Evolutionary conservation across 2,888 invertebrate species (phyloP).

Genomic region (Cheilosia pagana): DNA sequence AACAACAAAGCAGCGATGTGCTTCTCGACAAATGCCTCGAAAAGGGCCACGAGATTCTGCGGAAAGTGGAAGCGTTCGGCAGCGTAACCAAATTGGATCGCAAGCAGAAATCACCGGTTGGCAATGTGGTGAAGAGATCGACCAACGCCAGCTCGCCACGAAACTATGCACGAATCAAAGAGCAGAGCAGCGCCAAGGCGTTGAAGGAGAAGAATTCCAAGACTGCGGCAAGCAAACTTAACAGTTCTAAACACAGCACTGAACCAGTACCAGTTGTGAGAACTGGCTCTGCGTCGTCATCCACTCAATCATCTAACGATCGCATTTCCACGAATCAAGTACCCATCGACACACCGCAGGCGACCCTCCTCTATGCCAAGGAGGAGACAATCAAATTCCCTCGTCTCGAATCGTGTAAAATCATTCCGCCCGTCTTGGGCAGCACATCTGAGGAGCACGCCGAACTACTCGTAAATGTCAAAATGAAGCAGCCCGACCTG

Average conservation of each 20-base stretch:
- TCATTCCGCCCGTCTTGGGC: slow-evolving; percentile 81
- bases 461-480: slow-evolving; percentile 81
- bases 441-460: slow-evolving; percentile 81
- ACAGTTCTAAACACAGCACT: slow-evolving; percentile 30
- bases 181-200: slow-evolving; percentile 51
- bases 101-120: slow-evolving; percentile 31
- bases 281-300: not conserved
- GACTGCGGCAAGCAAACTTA: slow-evolving; percentile 45
- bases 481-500: slow-evolving; percentile 74
- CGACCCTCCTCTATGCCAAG: slow-evolving; percentile 79
- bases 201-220: slow-evolving; percentile 52
- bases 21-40: slow-evolving; percentile 82
- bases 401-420: slow-evolving; percentile 81
- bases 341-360: slow-evolving; percentile 7
- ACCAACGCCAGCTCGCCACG: slow-evolving; percentile 44
- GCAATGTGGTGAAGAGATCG: slow-evolving; percentile 41
- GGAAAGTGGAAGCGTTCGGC: slow-evolving; percentile 81
- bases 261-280: slow-evolving; percentile 1
- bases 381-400: slow-evolving; percentile 80
- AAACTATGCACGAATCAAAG: slow-evolving; percentile 63
- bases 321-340: slow-evolving; percentile 55
- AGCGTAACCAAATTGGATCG: slow-evolving; percentile 70
- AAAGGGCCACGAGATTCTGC: slow-evolving; percentile 82
- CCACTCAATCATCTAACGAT: slow-evolving; percentile 39
- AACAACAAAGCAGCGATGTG: slow-evolving; percentile 78